A percentile compares a stretch with the other conserved stretches of the same genome.
These are phyloP conservation scores for Silurus meridionalis DNA, from an alignment of 2,113 vertebrate species.

Conservation along the genomic window DNA sequence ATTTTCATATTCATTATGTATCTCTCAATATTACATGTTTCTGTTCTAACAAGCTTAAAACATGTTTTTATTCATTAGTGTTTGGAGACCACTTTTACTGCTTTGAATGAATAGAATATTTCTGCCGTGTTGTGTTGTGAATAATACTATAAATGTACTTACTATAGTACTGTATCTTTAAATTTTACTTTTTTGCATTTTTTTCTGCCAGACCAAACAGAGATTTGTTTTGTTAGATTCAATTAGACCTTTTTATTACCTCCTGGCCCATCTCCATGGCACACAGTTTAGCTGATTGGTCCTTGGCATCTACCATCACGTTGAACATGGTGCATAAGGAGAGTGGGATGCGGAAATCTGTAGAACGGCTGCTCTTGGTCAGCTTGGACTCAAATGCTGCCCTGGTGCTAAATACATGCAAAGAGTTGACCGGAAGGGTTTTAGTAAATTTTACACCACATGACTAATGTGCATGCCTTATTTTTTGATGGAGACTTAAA, in stretches of 20 bases:
- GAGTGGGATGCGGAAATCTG: conserved; percentile 98
- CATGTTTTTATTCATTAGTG: background rate
- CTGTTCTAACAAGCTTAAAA: background rate
- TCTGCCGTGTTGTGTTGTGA: background rate
- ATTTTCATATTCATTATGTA: background rate
- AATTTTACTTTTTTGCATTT: background rate
- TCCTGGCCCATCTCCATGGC: conserved; percentile 99
- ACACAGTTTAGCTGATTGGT: conserved; percentile 98
- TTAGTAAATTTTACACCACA: conserved; percentile 15
- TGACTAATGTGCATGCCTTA: background rate
- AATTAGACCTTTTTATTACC: conserved; percentile 73
- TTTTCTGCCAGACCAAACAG: conserved; percentile 7
- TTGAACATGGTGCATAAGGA: conserved; percentile 99
- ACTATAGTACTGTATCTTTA: background rate
- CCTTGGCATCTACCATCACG: conserved; percentile 99
- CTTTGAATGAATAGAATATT: background rate
- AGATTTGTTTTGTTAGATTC: conserved; percentile 18
- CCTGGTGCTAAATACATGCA: conserved; percentile 83
- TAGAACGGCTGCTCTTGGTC: conserved; percentile 97
- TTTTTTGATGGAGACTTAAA: background rate
- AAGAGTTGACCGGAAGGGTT: background rate
- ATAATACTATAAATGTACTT: background rate
- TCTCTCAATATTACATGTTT: background rate
- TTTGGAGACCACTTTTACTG: background rate
- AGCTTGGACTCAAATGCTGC: conserved; percentile 99